These are phyloP conservation scores for Erebia palarica DNA, from an alignment of 2,888 invertebrate genomes.

Conservation along the genomic window DNA sequence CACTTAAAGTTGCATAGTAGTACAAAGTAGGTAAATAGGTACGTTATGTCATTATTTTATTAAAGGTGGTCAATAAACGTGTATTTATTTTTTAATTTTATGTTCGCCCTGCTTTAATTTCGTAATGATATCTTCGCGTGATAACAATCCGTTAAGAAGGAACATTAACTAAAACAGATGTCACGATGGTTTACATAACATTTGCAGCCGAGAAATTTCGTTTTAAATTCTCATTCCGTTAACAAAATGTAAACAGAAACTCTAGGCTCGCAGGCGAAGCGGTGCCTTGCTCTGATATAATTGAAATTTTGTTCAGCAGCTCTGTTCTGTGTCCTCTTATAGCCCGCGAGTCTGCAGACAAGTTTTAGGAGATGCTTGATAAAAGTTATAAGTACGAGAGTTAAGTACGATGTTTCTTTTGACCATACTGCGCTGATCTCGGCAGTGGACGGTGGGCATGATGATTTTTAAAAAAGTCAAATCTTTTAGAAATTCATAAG, in stretches of 20 bases:
- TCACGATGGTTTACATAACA: conserved; percentile 56
- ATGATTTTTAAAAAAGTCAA: too few relatives aligned
- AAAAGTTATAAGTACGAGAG: not conserved
- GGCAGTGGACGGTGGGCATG: too few relatives aligned
- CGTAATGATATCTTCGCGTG: conserved; percentile 31
- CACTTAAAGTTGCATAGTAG: too few relatives aligned
- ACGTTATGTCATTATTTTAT: too few relatives aligned
- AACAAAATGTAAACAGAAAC: conserved; percentile 76
- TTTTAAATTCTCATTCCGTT: conserved; percentile 75
- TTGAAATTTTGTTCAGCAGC: conserved; percentile 70
- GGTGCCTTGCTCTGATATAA: conserved; percentile 61
- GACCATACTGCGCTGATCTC: too few relatives aligned
- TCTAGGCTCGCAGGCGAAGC: conserved; percentile 50
- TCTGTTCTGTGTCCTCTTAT: conserved; percentile 55
- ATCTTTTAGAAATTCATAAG: too few relatives aligned
- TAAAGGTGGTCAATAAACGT: too few relatives aligned
- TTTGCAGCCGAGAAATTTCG: conserved; percentile 71
- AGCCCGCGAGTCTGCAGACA: not conserved
- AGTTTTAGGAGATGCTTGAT: not conserved
- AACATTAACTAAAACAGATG: conserved; percentile 39
- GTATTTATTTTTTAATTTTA: not conserved
- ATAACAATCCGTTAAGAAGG: conserved; percentile 31
- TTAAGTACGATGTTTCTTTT: too few relatives aligned
- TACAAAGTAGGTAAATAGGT: too few relatives aligned
- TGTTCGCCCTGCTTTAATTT: conserved; percentile 7